Evolutionary conservation across 2,113 vertebrate genomes (phyloP), one percentile per base, ranked within the genome.

Genomic region (Elephantulus edwardii): DNA sequence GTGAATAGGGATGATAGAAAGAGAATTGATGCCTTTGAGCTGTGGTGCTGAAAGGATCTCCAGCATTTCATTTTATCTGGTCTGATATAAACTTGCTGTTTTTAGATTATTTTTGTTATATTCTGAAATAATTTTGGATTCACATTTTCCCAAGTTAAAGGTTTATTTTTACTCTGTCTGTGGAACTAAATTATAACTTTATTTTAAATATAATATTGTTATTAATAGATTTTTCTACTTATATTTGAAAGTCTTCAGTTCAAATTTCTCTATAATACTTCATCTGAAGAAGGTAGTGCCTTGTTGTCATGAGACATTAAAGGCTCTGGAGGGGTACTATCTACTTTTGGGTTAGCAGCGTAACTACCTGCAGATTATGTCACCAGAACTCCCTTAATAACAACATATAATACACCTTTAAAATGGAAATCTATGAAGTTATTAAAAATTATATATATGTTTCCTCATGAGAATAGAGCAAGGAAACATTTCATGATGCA

Each of bases 171-270:
- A 88, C n/a, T 33, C 0, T 70, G 24, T 9, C 40, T 50, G 11
- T 46, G 60, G 6, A 68, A 19, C 16, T 82, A 20, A 71, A 76
- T 35, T 60, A 11, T 76, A 38, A 40, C 19, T 92, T 86, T 74
- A 40, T 58, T 81, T 33, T 24, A 33, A 88, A 58, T 46, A 54
- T 54, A 22, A 68, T 76, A 1, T 77, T 70, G 4, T 62, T 16
- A 82, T n/a, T 77, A 60, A 75, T 48, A 70, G 38, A 68, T 54
- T 91, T 78, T 86, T 66, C 20, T 84, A 60, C 52, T 62, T 74
- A 24, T 60, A 38, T 46, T 66, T 89, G 46, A 91, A 80, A 77
- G 17, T 88, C 60, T 68, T 52, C 68, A 35, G 10, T 66, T 90
- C 44, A 92, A 26, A 60, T 80, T 89, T 6, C 75, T 68, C 42